Evolutionary conservation across 2,888 invertebrate species (phyloP).

Genomic region (Amblyjoppa proteus): DNA sequence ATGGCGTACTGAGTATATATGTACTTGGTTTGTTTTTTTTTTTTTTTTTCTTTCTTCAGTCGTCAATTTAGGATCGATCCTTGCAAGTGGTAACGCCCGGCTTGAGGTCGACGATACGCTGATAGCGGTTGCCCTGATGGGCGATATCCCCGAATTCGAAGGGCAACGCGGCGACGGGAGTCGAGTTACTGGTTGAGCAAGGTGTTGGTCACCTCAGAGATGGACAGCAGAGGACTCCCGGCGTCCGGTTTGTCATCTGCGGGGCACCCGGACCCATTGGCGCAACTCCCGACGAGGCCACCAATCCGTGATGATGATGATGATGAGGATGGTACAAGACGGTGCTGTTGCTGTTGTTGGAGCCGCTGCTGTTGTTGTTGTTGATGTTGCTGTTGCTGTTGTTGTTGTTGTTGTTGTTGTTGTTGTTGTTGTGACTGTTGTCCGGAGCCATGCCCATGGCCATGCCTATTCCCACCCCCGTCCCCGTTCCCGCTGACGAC

Average conservation of each 20-base stretch:
- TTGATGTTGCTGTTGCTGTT: conserved; percentile 72
- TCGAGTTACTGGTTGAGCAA: conserved; percentile 88
- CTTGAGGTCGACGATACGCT: conserved; percentile 55
- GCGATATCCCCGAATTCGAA: conserved; percentile 68
- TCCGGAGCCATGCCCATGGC: conserved; percentile 74
- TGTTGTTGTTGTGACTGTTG: conserved; percentile 74
- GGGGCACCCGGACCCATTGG: conserved; percentile 85
- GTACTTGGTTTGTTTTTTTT: not conserved
- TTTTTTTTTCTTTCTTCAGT: conserved; percentile 1
- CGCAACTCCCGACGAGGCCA: conserved; percentile 78
- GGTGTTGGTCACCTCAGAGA: conserved; percentile 92
- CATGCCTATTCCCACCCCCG: conserved; percentile 76
- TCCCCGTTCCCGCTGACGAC: conserved; percentile 81
- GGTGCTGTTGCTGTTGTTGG: conserved; percentile 82
- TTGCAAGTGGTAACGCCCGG: conserved; percentile 63
- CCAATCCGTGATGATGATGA: conserved; percentile 77
- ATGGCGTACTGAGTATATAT: conserved; percentile 41
- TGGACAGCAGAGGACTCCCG: conserved; percentile 91
- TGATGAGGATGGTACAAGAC: conserved; percentile 85
- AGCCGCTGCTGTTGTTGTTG: conserved; percentile 77
- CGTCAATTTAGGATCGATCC: conserved; percentile 61
- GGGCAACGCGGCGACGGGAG: conserved; percentile 74
- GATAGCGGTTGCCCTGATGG: conserved; percentile 54
- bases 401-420: conserved; percentile 73
- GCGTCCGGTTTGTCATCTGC: conserved; percentile 85